Percentiles rank a stretch among this genome's conserved stretches.
These are phyloP conservation scores for Pterostichus madidus DNA, from an alignment of 2,888 invertebrate species.

Conservation along the genomic window DNA sequence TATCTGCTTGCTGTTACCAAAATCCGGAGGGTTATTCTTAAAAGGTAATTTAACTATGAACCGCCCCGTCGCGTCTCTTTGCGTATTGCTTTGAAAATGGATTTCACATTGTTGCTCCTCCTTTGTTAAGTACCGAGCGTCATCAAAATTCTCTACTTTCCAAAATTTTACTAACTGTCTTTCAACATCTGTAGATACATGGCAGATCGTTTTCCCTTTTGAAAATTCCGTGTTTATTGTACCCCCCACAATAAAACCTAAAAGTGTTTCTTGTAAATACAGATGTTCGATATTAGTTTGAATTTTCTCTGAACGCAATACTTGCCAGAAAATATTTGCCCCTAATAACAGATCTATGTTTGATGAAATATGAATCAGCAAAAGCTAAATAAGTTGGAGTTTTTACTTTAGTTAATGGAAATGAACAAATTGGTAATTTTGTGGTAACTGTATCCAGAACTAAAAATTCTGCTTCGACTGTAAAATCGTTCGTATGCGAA, in stretches of 20 bases:
- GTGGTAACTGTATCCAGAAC: no score
- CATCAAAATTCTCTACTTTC: background rate
- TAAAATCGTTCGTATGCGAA: no score
- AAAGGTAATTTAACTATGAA: constrained; percentile 7
- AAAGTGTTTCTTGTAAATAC: background rate
- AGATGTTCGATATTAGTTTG: background rate
- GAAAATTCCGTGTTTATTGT: background rate
- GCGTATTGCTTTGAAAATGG: background rate
- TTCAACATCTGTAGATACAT: background rate
- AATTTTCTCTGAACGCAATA: background rate
- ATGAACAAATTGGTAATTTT: no score
- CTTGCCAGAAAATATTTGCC: background rate
- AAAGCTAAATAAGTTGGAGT: background rate
- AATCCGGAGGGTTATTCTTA: background rate
- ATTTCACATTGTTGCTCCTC: background rate
- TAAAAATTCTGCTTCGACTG: no score
- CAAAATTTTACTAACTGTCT: background rate
- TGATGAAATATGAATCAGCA: background rate
- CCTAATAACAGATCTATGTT: background rate
- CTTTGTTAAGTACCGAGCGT: background rate
- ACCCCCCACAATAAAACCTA: background rate
- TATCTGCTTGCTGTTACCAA: background rate
- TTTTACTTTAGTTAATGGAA: background rate
- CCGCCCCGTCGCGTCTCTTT: background rate
- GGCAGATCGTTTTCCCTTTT: background rate